These are phyloP conservation scores for Silvanus unidentatus DNA, from an alignment of 2,888 invertebrate genomes.

Conservation along the genomic window DNA sequence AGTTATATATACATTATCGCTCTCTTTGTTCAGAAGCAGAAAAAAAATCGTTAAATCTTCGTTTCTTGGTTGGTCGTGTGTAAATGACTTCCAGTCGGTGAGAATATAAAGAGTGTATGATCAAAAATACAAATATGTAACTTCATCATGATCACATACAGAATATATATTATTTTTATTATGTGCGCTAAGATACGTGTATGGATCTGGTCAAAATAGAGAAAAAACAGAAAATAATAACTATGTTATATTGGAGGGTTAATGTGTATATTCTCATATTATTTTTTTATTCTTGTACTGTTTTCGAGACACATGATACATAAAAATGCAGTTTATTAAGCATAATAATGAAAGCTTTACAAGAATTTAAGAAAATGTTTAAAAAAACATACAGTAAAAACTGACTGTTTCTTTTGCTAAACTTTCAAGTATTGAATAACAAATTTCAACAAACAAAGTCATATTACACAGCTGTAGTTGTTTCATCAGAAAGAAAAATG, in stretches of 20 bases:
- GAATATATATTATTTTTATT: too few species aligned
- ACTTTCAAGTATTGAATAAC: constrained; percentile 14
- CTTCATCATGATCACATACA: too few species aligned
- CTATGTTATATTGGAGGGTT: constrained; percentile 19
- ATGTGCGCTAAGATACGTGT: constrained; percentile 6
- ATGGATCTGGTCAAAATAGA: constrained; percentile 21
- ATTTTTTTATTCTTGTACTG: background rate
- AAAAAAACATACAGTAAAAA: constrained; percentile 9
- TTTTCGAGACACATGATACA: too few species aligned
- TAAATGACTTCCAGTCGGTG: too few species aligned
- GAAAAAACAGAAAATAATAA: too few species aligned
- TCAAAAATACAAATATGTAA: too few species aligned
- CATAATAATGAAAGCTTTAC: too few species aligned
- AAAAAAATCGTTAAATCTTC: too few species aligned
- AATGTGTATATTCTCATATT: constrained; percentile 20
- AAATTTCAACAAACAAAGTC: constrained; percentile 8
- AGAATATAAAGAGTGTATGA: too few species aligned
- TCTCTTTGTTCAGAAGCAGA: constrained; percentile 10
- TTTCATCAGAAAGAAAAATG: constrained; percentile 14
- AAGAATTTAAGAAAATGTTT: constrained; percentile 3
- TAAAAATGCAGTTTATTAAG: too few species aligned
- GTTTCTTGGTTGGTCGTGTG: too few species aligned
- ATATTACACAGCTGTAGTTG: too few species aligned
- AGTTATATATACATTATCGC: constrained; percentile 21
- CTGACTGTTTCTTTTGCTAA: constrained; percentile 9